Percentiles rank a stretch among this genome's conserved stretches.
Conservation (phyloP, 2,888 invertebrate genomes). For the Villa cingulata region DNA sequence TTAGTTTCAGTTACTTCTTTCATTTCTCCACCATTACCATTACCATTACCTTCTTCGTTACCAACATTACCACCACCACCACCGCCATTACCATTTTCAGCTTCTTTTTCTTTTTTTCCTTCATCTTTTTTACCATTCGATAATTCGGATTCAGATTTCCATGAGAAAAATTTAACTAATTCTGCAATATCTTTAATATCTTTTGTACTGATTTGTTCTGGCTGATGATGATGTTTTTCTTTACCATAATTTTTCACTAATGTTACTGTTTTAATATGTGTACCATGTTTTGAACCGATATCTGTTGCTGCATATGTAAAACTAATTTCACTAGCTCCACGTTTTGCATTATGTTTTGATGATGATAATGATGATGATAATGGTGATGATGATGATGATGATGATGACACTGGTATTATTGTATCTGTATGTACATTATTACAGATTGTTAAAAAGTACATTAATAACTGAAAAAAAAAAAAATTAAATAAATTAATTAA, state of each 20-base stretch:
- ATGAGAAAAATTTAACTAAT: constrained; percentile 19
- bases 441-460: no score
- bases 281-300: constrained; percentile 32
- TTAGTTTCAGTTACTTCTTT: no score
- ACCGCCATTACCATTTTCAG: neutral
- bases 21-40: no score
- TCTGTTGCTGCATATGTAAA: constrained; percentile 34
- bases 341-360: constrained; percentile 23
- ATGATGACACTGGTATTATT: no score
- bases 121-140: neutral
- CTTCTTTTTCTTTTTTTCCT: no score
- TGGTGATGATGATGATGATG: neutral
- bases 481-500: no score
- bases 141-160: constrained; percentile 14
- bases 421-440: no score
- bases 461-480: no score
- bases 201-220: constrained; percentile 28
- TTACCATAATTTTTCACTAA: constrained; percentile 27
- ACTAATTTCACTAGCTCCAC: constrained; percentile 25
- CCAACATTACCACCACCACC: no score
- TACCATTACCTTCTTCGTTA: no score
- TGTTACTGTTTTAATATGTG: constrained; percentile 33
- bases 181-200: constrained; percentile 33
- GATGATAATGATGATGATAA: neutral
- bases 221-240: constrained; percentile 20